Evolutionary conservation across 2,797 vertebrate genomes (phyloP).

Genomic region (Typhlichthys eigenmanni): DNA sequence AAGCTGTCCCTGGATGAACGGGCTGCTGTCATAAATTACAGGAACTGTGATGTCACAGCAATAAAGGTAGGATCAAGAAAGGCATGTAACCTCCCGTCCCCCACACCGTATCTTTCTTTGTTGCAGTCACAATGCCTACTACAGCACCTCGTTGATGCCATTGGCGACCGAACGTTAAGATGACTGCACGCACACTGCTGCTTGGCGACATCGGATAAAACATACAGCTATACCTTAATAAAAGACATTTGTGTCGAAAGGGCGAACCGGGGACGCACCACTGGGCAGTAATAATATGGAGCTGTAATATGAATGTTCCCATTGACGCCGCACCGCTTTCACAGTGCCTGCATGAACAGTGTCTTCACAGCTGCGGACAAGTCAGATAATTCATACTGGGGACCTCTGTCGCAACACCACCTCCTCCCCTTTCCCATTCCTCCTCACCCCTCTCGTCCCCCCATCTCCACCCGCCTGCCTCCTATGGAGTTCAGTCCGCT

Average conservation of each 20-base stretch:
- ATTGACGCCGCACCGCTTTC: conserved; percentile 14
- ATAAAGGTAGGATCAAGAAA: conserved; percentile 37
- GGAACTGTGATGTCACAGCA: conserved; percentile 33
- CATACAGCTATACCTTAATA: conserved; percentile 27
- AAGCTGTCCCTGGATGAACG: background rate
- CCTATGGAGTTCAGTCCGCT: conserved; percentile 56
- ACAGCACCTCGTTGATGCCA: background rate
- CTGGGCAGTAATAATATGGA: conserved; percentile 13
- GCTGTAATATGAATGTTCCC: conserved; percentile 41
- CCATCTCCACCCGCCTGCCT: conserved; percentile 34
- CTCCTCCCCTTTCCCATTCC: background rate
- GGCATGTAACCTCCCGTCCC: background rate
- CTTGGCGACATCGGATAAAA: no score
- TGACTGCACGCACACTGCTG: no score
- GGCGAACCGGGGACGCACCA: background rate
- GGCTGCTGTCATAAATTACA: conserved; percentile 22
- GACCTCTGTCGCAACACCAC: background rate
- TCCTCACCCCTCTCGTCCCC: background rate
- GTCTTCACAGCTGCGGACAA: conserved; percentile 16
- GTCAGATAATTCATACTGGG: background rate
- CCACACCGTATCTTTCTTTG: conserved; percentile 30
- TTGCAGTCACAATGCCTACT: conserved; percentile 20
- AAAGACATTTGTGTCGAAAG: conserved; percentile 15
- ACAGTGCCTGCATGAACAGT: conserved; percentile 21
- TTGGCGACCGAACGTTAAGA: no score